phyloP scores from a whole-genome alignment of 2,888 invertebrate genomes.

The Leistus spinibarbis region DNA sequence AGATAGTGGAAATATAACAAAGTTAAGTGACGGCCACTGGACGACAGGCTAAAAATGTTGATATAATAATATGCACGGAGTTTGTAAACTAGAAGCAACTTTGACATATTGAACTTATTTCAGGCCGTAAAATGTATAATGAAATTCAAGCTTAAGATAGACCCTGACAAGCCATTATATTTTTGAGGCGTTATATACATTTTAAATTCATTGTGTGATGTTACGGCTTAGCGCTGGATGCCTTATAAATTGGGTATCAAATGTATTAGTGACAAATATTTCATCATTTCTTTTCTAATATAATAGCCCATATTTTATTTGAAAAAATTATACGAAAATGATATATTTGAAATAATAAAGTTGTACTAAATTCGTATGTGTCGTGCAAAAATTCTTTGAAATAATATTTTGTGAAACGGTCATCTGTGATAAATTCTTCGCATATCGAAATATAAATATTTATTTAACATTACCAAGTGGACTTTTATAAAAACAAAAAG shows the following conservation, averaged over 20 bases:
- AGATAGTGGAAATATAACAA: too few species aligned
- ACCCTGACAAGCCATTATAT: background rate
- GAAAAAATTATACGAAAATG: background rate
- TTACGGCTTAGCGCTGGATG: background rate
- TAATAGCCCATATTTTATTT: background rate
- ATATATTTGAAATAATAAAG: background rate
- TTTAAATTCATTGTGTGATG: too few species aligned
- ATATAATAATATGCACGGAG: too few species aligned
- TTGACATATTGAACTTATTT: too few species aligned
- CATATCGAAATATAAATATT: background rate
- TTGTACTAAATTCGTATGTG: background rate
- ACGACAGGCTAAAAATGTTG: too few species aligned
- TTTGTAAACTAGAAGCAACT: too few species aligned
- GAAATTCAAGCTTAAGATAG: too few species aligned
- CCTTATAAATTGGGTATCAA: background rate
- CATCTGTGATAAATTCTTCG: background rate
- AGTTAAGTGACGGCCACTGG: too few species aligned
- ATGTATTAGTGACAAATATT: background rate
- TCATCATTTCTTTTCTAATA: background rate
- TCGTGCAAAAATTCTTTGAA: background rate
- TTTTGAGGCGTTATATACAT: background rate
- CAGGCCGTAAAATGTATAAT: too few species aligned
- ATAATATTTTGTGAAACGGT: background rate
- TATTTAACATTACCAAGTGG: too few species aligned
- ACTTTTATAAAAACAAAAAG: too few species aligned